Evolutionary conservation across 1,140 invertebrate species (phyloP), one percentile per base, ranked within the genome.

Genomic region (Parapsyche elsis): DNA sequence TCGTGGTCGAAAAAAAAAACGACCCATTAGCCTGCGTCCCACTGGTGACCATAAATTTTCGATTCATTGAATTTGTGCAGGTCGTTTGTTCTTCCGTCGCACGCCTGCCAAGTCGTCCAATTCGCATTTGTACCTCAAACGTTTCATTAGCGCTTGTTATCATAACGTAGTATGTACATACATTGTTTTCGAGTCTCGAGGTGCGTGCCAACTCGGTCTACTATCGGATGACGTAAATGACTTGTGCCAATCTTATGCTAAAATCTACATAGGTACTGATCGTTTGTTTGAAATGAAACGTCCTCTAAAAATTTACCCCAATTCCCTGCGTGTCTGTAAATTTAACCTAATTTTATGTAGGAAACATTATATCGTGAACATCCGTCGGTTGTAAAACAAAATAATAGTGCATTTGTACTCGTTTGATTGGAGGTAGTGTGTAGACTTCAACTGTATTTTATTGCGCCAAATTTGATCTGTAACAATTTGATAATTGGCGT

Each of bases 1-100:
- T 23, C 12, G 70, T 26, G 21, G 46, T 10, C 26, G 44, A 75
- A 23, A 0, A 23, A 46, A 61, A 67, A 67, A 67, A 67, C 12
- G 64, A 23, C 30, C 71, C 71, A 73, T 38, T 23, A 38, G 71
- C 38, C 67, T 16, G 5, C 59, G 2, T 16, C 71, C 71, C 71
- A 73, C 71, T 21, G 71, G 38, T 9, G 12, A 19, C 71, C 38
- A 73, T 73, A 73, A 73, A 73, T 73, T 73, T 73, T 46, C 45
- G 71, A 73, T 73, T 73, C 71, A 38, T 73, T 73, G 71, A 73
- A 46, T 46, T 46, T 67, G 61, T 67, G 61, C 61, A 67, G 21
- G 24, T 67, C 1, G 19, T 26, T 5, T 2, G 2, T 53, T 53
- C 16, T 2, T 53, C 10, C 10, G 49, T 53, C 12, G 7, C 7